These are phyloP conservation scores for Myripristis jacobus DNA, from an alignment of 2,797 vertebrate species.

Conservation along the genomic window DNA sequence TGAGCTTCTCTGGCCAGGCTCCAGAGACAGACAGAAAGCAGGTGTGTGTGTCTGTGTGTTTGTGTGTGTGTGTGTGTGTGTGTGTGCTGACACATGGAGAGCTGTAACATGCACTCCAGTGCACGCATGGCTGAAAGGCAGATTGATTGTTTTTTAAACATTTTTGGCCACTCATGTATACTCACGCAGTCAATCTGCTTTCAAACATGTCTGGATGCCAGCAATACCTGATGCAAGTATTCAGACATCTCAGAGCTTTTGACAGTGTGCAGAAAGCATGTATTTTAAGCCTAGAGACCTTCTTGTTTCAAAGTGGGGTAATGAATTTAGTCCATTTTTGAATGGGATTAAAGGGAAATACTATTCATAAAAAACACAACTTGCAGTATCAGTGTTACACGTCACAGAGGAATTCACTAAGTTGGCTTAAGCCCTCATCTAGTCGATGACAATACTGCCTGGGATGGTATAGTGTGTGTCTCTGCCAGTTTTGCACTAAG, in stretches of 20 bases:
- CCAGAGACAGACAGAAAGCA: conserved; percentile 60
- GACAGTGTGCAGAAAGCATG: background rate
- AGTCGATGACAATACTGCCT: too few relatives aligned
- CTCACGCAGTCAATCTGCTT: background rate
- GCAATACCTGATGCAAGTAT: background rate
- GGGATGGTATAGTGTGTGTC: too few relatives aligned
- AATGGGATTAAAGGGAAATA: too few relatives aligned
- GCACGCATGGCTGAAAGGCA: conserved; percentile 24
- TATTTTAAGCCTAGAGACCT: background rate
- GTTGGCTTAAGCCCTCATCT: too few relatives aligned
- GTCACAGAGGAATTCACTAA: too few relatives aligned
- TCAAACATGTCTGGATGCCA: conserved; percentile 2
- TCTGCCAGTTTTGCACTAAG: too few relatives aligned
- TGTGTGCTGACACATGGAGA: conserved; percentile 21
- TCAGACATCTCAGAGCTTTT: background rate
- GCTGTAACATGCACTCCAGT: conserved; percentile 34
- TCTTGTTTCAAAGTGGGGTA: background rate
- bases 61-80: too few relatives aligned
- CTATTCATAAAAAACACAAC: too few relatives aligned
- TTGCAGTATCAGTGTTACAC: too few relatives aligned
- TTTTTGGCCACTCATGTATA: conserved; percentile 15
- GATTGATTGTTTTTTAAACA: conserved; percentile 38
- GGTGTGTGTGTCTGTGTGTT: conserved; percentile 34
- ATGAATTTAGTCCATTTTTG: too few relatives aligned
- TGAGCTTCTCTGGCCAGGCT: conserved; percentile 48